Evolutionary conservation across 64 coral and sea anemone genomes (phyloP).

Genomic region (Pachyseris speciosa): DNA sequence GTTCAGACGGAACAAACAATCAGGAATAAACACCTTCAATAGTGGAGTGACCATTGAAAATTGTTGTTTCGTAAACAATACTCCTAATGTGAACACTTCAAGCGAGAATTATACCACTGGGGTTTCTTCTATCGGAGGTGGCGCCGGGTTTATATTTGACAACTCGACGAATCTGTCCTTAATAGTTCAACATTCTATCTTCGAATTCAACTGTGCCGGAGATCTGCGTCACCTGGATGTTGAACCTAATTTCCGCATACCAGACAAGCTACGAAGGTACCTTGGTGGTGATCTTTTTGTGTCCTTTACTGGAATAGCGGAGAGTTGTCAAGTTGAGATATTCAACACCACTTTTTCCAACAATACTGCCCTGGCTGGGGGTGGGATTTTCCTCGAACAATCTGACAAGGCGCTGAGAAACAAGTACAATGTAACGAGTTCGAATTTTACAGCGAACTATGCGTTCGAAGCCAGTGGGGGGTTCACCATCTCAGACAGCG

Average conservation of each 20-base stretch:
- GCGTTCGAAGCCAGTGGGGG: too few species aligned
- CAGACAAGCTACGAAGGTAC: not conserved
- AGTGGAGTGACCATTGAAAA: not conserved
- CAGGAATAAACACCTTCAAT: slow-evolving; percentile 62
- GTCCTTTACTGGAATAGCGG: slow-evolving; percentile 11
- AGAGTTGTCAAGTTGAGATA: slow-evolving; percentile 25
- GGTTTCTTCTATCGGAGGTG: slow-evolving; percentile 36
- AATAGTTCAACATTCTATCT: slow-evolving; percentile 51
- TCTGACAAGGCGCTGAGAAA: slow-evolving; percentile 32
- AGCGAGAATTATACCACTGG: slow-evolving; percentile 25
- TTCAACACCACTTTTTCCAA: slow-evolving; percentile 32
- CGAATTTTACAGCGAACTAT: not conserved
- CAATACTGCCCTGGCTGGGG: slow-evolving; percentile 77
- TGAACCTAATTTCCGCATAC: slow-evolving; percentile 43
- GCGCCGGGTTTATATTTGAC: slow-evolving; percentile 42
- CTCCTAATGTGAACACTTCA: slow-evolving; percentile 48
- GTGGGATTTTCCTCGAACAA: slow-evolving; percentile 48
- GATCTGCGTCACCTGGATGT: slow-evolving; percentile 5
- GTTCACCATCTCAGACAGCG: too few species aligned
- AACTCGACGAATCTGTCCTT: slow-evolving; percentile 10
- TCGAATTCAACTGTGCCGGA: slow-evolving; percentile 69
- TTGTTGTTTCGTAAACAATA: slow-evolving; percentile 73
- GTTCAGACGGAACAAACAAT: slow-evolving; percentile 65
- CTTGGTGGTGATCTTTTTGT: slow-evolving; percentile 61
- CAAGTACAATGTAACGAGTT: slow-evolving; percentile 1